A percentile compares a stretch with the other conserved stretches of the same genome.
Conservation (phyloP, 2,888 invertebrate species). For the Xylota segnis region DNA sequence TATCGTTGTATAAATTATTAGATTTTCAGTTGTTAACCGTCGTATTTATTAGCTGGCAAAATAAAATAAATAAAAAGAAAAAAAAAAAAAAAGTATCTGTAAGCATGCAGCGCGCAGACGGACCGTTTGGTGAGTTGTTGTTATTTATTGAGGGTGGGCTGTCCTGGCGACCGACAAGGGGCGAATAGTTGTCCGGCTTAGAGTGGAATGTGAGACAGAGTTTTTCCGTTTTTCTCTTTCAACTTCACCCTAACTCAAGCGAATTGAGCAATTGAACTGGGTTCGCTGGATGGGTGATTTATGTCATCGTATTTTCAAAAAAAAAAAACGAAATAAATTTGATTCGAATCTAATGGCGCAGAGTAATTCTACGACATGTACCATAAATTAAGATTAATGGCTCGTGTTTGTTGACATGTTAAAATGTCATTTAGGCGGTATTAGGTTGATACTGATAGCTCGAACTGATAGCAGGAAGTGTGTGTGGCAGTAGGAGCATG, state of each 20-base stretch:
- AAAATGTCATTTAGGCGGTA: constrained; percentile 79
- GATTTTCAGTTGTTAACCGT: constrained; percentile 75
- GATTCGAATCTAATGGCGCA: constrained; percentile 66
- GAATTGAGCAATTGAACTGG: constrained; percentile 75
- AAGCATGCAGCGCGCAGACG: constrained; percentile 28
- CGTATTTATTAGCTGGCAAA: constrained; percentile 67
- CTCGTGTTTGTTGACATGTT: constrained; percentile 79
- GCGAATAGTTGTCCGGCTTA: constrained; percentile 39
- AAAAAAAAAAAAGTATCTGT: constrained; percentile 33
- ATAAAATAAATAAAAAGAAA: constrained; percentile 32
- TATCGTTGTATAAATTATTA: constrained; percentile 72
- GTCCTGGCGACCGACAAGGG: constrained; percentile 69
- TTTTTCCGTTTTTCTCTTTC: constrained; percentile 8
- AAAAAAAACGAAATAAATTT: constrained; percentile 15
- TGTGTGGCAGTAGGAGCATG: constrained; percentile 10
- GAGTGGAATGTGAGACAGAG: constrained; percentile 44
- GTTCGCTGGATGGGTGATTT: constrained; percentile 72
- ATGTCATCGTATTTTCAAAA: constrained; percentile 63
- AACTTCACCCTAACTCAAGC: constrained; percentile 41
- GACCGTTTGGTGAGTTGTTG: constrained; percentile 64
- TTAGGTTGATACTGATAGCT: constrained; percentile 78
- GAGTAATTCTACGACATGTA: constrained; percentile 45
- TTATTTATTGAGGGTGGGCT: constrained; percentile 76
- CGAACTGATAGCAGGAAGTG: constrained; percentile 59
- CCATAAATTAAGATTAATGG: constrained; percentile 78